Evolutionary conservation across 2,888 invertebrate species (phyloP), one percentile per base, ranked within the genome.

Genomic region (Notocelia uddmanniana): DNA sequence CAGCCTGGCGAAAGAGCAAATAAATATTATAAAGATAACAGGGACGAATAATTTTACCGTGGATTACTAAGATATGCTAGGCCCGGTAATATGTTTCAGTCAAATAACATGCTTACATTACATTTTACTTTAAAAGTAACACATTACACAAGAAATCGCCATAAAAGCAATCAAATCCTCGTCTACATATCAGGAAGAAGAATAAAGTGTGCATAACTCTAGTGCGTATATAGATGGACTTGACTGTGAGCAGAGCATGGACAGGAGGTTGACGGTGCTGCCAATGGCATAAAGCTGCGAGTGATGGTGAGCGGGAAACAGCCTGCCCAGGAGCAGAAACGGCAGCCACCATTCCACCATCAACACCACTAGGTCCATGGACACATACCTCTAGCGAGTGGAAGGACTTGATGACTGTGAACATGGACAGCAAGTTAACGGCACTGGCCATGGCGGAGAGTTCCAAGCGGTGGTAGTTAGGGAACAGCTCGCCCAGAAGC

Each of bases 281-380:
- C 94, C 94, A 84, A 94, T 90, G 0, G 94, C 94, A 0, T 94
- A 94, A 5, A 95, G 88, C 76, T 94, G 89, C 18, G 94, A 94
- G 69, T 95, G 89, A 79, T 94, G 91, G 62, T 94, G 91, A 0
- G 93, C 81, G 66, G 96, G 94, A 83, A 96, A 94, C 77, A 96
- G 81, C 84, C 96, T 95, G 0, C 96, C 94, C 75, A 95, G 92
- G 73, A 95, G 83, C 52, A 95, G 83, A 88, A 95, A 95, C 1
- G 95, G 95, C 11, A 96, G 89, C 0, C 95, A 0, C 95, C 95
- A 96, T 0, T 95, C 95, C 54, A 94, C 77, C 89, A 95, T 95
- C 8, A 31, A 31, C 8, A 8, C 31, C 8, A 31, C 15, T 2
- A 95, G 83, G 74, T n/a, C n/a, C 83, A 70, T 94, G 94, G 13